These are phyloP conservation scores for Myotis planiceps DNA, from an alignment of 2,797 vertebrate species.

Conservation along the genomic window DNA sequence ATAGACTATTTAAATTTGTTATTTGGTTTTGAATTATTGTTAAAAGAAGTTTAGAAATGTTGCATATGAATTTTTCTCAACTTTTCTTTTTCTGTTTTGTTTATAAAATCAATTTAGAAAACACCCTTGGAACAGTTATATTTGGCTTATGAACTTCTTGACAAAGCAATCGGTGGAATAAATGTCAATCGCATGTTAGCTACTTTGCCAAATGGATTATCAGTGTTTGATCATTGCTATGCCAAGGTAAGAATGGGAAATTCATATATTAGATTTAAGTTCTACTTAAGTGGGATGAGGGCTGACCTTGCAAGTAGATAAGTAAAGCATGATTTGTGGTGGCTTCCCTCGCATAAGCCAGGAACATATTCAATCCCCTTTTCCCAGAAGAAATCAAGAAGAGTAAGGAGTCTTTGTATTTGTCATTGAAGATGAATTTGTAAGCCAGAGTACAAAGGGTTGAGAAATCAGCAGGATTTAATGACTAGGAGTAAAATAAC, in stretches of 20 bases:
- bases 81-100: slow-evolving; percentile 25
- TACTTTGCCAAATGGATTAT: slow-evolving; percentile 82
- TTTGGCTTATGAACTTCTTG: slow-evolving; percentile 87
- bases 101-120: slow-evolving; percentile 85
- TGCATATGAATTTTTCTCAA: neutral
- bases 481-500: neutral
- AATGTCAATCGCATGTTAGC: slow-evolving; percentile 77
- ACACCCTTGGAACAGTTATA: slow-evolving; percentile 86
- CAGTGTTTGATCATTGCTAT: slow-evolving; percentile 88
- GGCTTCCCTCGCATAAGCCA: neutral
- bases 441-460: neutral
- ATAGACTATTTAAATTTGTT: neutral
- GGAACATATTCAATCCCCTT: neutral
- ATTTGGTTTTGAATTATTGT: slow-evolving; percentile 34
- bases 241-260: slow-evolving; percentile 88
- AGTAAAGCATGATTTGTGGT: neutral
- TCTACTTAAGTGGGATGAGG: neutral
- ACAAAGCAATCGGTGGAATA: slow-evolving; percentile 87
- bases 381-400: neutral
- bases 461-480: slow-evolving; percentile 32
- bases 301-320: neutral
- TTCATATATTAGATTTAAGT: neutral
- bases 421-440: neutral
- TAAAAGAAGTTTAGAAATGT: slow-evolving; percentile 31
- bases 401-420: neutral